Base-by-base conservation (phyloP, 2,797 vertebrate species). In the Danio jaintianensis region DNA sequence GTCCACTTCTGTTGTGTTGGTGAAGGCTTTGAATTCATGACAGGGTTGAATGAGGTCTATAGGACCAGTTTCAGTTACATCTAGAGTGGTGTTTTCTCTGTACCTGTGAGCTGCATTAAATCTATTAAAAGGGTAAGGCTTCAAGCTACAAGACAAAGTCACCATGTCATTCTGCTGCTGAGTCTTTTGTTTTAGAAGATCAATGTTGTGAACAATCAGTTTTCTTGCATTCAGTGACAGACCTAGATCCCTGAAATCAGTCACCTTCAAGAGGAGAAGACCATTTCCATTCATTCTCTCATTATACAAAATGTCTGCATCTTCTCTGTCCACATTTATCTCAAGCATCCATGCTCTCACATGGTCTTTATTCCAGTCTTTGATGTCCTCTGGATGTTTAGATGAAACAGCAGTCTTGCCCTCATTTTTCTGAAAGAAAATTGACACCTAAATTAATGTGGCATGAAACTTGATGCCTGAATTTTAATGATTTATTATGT, bases 11-110 rank as follows among this genome's bases (percentile, higher is more conserved):
- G 85, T 3, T 68, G 59, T 20, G n/a, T 89, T 80, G 43, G 7
- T 82, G 20, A 89, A 92, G n/a, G 36, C 89, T 90, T 94, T 93
- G 42, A 85, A 93, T 81, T 94, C 92, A 0, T 94, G 92, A 22
- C 91, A 93, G 7, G 91, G 92, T 73, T 92, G 91, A 45, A 92
- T 89, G 4, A 86, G 59, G 63, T 93, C 73, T 58, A 18, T 83
- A 20, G 86, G 4, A 20, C 91, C 91, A 8, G 90, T 90, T 85
- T 93, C 92, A 75, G 80, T 77, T 42, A 89, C 56, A 78, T 89
- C 84, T 12, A 93, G 86, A 85, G 86, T 74, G 3, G 66, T 84
- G 79, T 82, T 80, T 4, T 86, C 82, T 5, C 40, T 84, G 67
- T 93, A 94, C 69, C 91, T 86, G 12, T 84, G 80, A 4, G 86